These are phyloP conservation scores for Gavialis gangeticus DNA, from an alignment of 2,113 vertebrate species.

Conservation along the genomic window DNA sequence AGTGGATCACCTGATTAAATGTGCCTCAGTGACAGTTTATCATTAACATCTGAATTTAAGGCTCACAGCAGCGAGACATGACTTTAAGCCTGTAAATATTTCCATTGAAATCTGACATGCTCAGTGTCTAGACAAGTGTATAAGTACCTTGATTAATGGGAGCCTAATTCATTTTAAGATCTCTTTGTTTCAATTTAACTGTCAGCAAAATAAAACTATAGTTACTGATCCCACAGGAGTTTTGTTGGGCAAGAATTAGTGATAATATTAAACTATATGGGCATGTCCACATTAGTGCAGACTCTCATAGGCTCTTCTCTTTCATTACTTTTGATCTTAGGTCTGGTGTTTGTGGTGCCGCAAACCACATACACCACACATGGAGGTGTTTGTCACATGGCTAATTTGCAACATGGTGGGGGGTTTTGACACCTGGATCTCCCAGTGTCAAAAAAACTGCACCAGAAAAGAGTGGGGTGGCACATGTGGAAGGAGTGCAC, in stretches of 20 bases:
- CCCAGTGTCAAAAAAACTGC: too few species aligned
- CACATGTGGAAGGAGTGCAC: too few species aligned
- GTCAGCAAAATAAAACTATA: neutral
- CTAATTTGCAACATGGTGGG: too few species aligned
- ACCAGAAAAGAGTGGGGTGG: too few species aligned
- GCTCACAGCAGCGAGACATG: neutral
- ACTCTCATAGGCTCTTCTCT: too few species aligned
- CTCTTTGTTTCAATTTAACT: neutral
- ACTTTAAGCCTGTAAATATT: neutral
- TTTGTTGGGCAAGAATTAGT: neutral
- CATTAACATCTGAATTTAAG: neutral
- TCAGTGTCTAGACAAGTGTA: neutral
- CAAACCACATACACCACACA: too few species aligned
- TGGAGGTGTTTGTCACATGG: too few species aligned
- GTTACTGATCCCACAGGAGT: neutral
- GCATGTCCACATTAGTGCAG: neutral
- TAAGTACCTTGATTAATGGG: neutral
- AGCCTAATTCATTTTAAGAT: neutral
- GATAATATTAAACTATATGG: neutral
- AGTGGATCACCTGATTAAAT: neutral
- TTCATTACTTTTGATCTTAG: too few species aligned
- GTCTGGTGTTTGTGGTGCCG: too few species aligned
- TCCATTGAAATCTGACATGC: neutral
- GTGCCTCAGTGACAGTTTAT: neutral
- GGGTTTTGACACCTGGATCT: too few species aligned